phyloP scores from a whole-genome alignment of 2,797 vertebrate genomes.

The Pachyuromys duprasi region DNA sequence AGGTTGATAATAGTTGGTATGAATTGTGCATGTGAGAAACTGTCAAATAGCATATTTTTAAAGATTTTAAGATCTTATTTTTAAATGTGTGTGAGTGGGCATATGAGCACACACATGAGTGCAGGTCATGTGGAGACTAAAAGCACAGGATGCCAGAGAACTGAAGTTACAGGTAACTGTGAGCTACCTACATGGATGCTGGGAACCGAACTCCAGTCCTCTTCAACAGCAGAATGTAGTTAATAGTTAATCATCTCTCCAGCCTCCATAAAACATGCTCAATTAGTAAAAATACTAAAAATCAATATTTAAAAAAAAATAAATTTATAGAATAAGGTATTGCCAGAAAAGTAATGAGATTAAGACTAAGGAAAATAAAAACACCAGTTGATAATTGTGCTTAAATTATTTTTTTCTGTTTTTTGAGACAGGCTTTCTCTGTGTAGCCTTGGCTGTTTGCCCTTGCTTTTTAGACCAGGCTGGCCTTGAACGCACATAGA shows the following conservation, averaged over 20 bases:
- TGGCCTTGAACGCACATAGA: too few species aligned
- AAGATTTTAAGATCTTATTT: background rate
- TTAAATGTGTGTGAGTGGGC: background rate
- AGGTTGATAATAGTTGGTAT: background rate
- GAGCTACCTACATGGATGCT: background rate
- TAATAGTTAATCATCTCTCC: too few species aligned
- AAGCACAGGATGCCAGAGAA: background rate
- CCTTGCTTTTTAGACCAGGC: too few species aligned
- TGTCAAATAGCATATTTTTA: background rate
- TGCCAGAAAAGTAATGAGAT: background rate
- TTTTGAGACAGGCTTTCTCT: too few species aligned
- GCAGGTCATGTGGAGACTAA: background rate
- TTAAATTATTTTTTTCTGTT: background rate
- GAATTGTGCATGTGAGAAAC: background rate
- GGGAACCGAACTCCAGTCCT: background rate
- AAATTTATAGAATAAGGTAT: background rate
- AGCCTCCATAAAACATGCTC: background rate
- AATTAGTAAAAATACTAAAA: background rate
- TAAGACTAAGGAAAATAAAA: background rate
- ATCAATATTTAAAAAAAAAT: too few species aligned
- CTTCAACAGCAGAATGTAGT: background rate
- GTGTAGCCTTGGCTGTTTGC: too few species aligned
- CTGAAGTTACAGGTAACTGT: background rate
- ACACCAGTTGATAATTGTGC: background rate
- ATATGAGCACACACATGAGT: too few species aligned